phyloP scores from a whole-genome alignment of 64 coral and sea anemone genomes.

The Orbicella faveolata region DNA sequence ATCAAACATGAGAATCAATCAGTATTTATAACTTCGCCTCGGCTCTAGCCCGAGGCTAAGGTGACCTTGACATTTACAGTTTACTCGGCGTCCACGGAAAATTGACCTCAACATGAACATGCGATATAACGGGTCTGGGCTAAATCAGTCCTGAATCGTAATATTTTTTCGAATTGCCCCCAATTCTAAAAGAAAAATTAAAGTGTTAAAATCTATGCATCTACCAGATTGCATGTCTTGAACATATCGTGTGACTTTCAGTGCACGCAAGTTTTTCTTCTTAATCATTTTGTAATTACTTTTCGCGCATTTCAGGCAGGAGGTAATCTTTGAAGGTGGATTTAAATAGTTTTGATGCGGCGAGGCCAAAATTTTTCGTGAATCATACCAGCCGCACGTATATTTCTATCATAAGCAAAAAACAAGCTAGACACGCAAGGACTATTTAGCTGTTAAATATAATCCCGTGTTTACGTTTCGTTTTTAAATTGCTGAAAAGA shows the following conservation, averaged over 20 bases:
- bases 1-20: too few relatives aligned
- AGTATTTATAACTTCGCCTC: too few relatives aligned
- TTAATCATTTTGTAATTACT: not conserved
- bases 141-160: not conserved
- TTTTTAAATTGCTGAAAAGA: not conserved
- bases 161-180: too few relatives aligned
- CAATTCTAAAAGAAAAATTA: not conserved
- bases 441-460: not conserved
- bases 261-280: not conserved
- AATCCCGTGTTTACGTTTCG: not conserved
- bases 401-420: not conserved
- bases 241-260: slow-evolving; percentile 9
- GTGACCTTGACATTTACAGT: too few relatives aligned
- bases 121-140: too few relatives aligned
- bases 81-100: too few relatives aligned
- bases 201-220: not conserved
- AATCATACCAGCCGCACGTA: slow-evolving; percentile 1
- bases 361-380: not conserved
- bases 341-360: not conserved
- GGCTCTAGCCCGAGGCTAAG: too few relatives aligned
- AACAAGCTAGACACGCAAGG: not conserved
- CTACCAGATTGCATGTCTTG: not conserved
- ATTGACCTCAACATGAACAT: too few relatives aligned
- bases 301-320: not conserved
- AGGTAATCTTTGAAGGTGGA: not conserved